These are phyloP conservation scores for Coluber constrictor DNA, from an alignment of 2,797 vertebrate genomes.

Conservation along the genomic window DNA sequence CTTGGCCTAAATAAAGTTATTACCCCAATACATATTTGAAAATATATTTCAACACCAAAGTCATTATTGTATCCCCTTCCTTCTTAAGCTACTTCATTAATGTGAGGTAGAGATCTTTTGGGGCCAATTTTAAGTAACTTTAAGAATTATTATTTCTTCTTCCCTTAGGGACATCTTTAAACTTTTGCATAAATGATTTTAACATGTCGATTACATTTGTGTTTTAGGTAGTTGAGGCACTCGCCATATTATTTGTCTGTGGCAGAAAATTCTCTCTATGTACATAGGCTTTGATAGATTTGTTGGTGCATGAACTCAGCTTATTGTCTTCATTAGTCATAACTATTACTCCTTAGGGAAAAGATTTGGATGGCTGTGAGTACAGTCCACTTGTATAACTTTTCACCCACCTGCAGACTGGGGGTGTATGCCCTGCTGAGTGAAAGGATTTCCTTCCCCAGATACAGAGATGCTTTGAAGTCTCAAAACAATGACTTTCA, in stretches of 20 bases:
- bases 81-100: background rate
- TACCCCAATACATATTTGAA: background rate
- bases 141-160: background rate
- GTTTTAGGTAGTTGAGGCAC: background rate
- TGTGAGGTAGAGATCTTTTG: background rate
- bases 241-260: background rate
- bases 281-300: background rate
- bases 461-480: constrained; percentile 83
- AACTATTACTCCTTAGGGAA: constrained; percentile 47
- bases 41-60: background rate
- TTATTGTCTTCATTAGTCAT: constrained; percentile 52
- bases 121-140: background rate
- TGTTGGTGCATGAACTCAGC: constrained; percentile 20
- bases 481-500: constrained; percentile 84
- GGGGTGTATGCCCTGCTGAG: constrained; percentile 77
- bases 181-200: background rate
- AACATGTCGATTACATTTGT: background rate
- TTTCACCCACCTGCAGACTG: constrained; percentile 79
- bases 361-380: constrained; percentile 71
- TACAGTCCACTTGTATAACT: constrained; percentile 76
- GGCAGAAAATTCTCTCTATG: background rate
- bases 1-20: background rate
- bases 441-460: constrained; percentile 85
- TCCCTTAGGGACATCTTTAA: background rate
- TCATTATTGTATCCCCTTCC: background rate